Conservation (phyloP, 2,888 invertebrate genomes). For the Drosophila nr. fundita region DNA sequence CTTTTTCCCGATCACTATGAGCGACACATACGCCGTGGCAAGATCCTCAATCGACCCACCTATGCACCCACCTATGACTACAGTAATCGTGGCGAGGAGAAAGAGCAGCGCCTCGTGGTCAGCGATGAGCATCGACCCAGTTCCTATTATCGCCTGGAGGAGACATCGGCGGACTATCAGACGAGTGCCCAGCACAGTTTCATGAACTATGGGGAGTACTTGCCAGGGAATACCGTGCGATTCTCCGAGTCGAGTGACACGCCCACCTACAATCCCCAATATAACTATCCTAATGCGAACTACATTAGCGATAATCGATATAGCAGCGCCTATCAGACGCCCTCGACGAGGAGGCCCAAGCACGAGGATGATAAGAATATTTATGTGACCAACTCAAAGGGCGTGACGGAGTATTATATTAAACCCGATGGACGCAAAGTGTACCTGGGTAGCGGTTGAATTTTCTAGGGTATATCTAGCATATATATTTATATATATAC, state of each 20-base stretch:
- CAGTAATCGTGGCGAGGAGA: slow-evolving; percentile 35
- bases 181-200: slow-evolving; percentile 28
- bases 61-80: slow-evolving; percentile 69
- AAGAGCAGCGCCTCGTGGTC: slow-evolving; percentile 67
- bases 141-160: slow-evolving; percentile 61
- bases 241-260: slow-evolving; percentile 31
- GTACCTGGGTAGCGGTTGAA: slow-evolving; percentile 66
- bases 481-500: neutral
- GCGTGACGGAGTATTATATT: slow-evolving; percentile 83
- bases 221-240: slow-evolving; percentile 48
- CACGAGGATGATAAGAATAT: slow-evolving; percentile 81
- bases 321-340: slow-evolving; percentile 54
- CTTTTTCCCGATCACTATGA: slow-evolving; percentile 86
- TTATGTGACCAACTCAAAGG: slow-evolving; percentile 82
- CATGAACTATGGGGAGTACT: slow-evolving; percentile 64
- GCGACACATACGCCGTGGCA: slow-evolving; percentile 76
- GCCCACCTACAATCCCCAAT: slow-evolving; percentile 36
- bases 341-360: slow-evolving; percentile 44
- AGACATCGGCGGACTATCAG: slow-evolving; percentile 32
- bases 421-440: slow-evolving; percentile 81
- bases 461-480: neutral
- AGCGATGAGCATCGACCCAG: slow-evolving; percentile 64
- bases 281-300: slow-evolving; percentile 72
- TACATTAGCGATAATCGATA: slow-evolving; percentile 72
- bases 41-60: slow-evolving; percentile 80